These are phyloP conservation scores for Varecia variegata DNA, from an alignment of 2,797 vertebrate species.

Conservation along the genomic window DNA sequence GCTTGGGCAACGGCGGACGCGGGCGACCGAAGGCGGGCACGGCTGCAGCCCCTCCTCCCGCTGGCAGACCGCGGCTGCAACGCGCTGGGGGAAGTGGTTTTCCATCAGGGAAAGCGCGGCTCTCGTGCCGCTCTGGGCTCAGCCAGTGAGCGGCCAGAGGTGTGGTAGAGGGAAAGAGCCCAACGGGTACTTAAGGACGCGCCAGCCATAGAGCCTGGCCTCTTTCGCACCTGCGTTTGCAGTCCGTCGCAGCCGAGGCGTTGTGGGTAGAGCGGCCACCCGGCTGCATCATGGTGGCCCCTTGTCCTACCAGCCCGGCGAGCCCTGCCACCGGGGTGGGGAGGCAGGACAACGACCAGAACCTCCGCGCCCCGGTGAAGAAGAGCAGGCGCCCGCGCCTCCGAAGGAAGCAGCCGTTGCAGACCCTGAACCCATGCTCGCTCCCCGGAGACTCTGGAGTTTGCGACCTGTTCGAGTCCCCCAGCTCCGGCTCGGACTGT, in stretches of 20 bases:
- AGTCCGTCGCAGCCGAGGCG: fast-evolving
- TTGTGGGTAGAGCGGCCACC: neutral
- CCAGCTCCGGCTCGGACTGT: conserved; percentile 65
- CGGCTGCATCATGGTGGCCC: conserved; percentile 66
- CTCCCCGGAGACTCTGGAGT: conserved; percentile 44
- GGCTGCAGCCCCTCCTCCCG: neutral
- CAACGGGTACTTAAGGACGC: conserved; percentile 75
- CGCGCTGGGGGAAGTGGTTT: conserved; percentile 78
- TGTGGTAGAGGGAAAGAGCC: conserved; percentile 12
- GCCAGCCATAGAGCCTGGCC: neutral
- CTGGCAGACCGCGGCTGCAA: fast-evolving
- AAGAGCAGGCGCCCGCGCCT: conserved; percentile 76
- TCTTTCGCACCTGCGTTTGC: fast-evolving
- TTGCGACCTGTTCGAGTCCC: conserved; percentile 64
- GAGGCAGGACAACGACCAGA: conserved; percentile 19
- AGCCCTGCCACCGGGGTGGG: conserved; percentile 59
- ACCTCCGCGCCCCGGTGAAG: conserved; percentile 77
- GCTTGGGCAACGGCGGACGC: conserved; percentile 49
- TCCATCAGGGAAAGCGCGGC: conserved; percentile 84
- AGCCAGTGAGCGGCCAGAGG: conserved; percentile 71
- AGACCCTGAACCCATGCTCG: conserved; percentile 79
- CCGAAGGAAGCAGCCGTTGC: conserved; percentile 84
- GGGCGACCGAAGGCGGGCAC: neutral
- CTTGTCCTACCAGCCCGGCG: conserved; percentile 55
- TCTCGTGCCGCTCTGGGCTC: conserved; percentile 4